Evolutionary conservation across 1,140 invertebrate species (phyloP), one percentile per base, ranked within the genome.

Genomic region (Dendroctonus valens): DNA sequence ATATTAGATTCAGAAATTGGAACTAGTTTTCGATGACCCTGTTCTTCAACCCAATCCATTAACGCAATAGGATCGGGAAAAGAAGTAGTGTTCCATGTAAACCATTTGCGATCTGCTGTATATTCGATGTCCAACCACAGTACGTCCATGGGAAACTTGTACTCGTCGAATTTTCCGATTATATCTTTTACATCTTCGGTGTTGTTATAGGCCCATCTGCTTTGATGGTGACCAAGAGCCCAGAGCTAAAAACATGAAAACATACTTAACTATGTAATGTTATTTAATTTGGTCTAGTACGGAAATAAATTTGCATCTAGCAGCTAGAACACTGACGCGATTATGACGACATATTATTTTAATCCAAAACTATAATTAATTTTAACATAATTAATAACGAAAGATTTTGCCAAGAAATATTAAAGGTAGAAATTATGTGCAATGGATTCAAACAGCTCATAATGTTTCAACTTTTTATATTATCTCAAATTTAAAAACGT

Each of bases 101-200:
- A 89, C 75, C 89, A 90, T 72, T 83, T 84, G 77, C 89, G 88
- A 12, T 83, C 87, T 80, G 91, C 85, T 5, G 90, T 90, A 74
- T 92, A 87, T 76, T 92, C 90, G 77, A 91, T 89, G 77, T 91
- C 90, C 15, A 91, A 79, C 90, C 90, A 91, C 26, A 91, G 81
- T 7, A 87, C 86, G 81, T 91, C 90, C 73, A 86, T 79, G 9
- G 90, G 90, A 72, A 92, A 87, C 68, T 90, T 84, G 76, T 87
- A 74, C 62, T 83, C 77, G 75, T 91, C 89, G 78, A 89, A 72
- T 84, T 60, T 78, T 41, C 74, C 74, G 70, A 86, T 80, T 3
- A 89, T 85, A 42, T 75, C 72, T 64, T 79, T 78, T 0, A 92
- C 87, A 79, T 91, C 90, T 52, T 89, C 83, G 74, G 89, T 82